Percentiles rank a stretch among this genome's conserved stretches.
Evolutionary conservation across 2,888 invertebrate genomes (phyloP).

Genomic region (Helobdella robusta): DNA sequence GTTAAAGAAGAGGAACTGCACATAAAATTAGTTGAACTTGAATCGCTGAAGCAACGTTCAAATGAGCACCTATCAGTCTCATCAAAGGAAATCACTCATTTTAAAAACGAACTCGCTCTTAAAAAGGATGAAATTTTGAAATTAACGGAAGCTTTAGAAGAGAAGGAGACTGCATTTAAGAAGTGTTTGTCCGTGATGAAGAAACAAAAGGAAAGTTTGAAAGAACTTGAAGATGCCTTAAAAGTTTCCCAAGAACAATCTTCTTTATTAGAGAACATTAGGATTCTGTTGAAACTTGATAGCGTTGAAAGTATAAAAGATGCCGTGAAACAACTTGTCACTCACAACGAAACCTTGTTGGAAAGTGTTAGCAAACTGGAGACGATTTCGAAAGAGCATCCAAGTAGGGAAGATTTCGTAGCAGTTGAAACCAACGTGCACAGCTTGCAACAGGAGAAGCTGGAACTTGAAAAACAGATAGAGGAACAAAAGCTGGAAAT

Average conservation of each 20-base stretch:
- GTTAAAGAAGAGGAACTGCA: too few species aligned
- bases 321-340: too few species aligned
- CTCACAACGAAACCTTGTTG: too few species aligned
- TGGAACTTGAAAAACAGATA: slow-evolving; percentile 11
- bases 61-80: too few species aligned
- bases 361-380: too few species aligned
- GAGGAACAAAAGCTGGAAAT: slow-evolving; percentile 11
- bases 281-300: neutral
- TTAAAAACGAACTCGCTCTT: neutral
- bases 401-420: too few species aligned
- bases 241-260: neutral
- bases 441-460: neutral
- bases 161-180: slow-evolving; percentile 27
- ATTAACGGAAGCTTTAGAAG: slow-evolving; percentile 15
- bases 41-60: too few species aligned
- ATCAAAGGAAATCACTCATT: too few species aligned
- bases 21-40: too few species aligned
- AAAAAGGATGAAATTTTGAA: slow-evolving; percentile 21
- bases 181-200: slow-evolving; percentile 28
- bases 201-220: slow-evolving; percentile 24
- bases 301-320: too few species aligned
- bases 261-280: neutral
- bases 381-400: too few species aligned
- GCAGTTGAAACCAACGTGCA: too few species aligned
- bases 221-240: slow-evolving; percentile 5